Conservation (phyloP, 2,113 vertebrate species). For the Cariama cristata region DNA sequence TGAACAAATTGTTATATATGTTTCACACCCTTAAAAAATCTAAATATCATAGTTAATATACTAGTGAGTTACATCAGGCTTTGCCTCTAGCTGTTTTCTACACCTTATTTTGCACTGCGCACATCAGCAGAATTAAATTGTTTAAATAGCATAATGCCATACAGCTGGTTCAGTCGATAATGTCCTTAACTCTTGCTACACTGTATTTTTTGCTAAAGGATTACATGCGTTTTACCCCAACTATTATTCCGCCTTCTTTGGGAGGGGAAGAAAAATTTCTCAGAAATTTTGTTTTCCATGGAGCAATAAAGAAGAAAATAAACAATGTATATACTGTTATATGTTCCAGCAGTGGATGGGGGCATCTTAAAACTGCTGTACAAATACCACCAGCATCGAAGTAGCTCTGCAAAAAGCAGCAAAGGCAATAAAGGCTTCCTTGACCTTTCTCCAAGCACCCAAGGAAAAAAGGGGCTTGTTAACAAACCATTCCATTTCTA, state of each 20-base stretch:
- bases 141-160: not conserved
- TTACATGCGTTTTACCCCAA: not conserved
- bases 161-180: not conserved
- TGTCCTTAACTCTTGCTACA: not conserved
- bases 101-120: not conserved
- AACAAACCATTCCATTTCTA: not conserved
- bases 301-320: not conserved
- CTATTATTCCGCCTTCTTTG: not conserved
- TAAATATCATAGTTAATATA: not conserved
- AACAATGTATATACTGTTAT: not conserved
- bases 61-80: not conserved
- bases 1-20: not conserved
- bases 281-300: not conserved
- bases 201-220: not conserved
- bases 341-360: not conserved
- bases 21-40: not conserved
- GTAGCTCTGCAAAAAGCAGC: not conserved
- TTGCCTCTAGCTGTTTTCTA: not conserved
- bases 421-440: not conserved
- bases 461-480: not conserved
- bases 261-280: not conserved
- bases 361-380: not conserved
- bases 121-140: not conserved
- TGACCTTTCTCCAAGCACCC: not conserved
- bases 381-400: not conserved